Base-by-base conservation (phyloP, 2,113 vertebrate species). In the Hiodon alosoides region DNA sequence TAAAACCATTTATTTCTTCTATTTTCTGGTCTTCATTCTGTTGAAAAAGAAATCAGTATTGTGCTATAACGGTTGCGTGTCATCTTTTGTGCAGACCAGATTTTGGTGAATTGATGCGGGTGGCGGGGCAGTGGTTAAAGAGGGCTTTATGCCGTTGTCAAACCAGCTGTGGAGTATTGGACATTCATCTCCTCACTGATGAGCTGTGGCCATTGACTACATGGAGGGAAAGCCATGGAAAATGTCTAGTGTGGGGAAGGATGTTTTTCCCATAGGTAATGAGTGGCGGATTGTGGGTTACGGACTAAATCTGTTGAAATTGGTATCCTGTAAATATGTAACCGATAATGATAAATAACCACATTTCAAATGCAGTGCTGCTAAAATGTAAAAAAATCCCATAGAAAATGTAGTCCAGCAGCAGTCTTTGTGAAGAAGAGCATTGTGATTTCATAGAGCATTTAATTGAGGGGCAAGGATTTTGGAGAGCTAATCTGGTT, bases 401-500 rank as follows among this genome's bases (percentile, higher is more conserved):
- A 31, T 31, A 31, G 31, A 31, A 31, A 31, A 31, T 31, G 31
- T 31, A 31, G 31, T 31, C 31, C 31, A 31, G 31, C 31, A 31
- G 31, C 31, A 62, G 8, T 53, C n/a, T 69, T 3, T 14, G 51
- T n/a, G 4, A 3, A 52, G 48, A 53, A 10, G 10, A 7, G 11
- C 54, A 11, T 71, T 52, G 7, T 0, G 4, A 7, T 67, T 55
- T 53, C 51, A 8, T 64, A 6, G 73, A 46, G 46, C 6, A 31
- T 57, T 14, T 68, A 1, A 54, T 17, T 11, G 11, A 3, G 53
- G 13, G 9, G 46, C 4, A n/a, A 62, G 46, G 54, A 67, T 16
- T 66, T 67, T 31, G 5, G 72, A 62, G 64, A 52, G 48, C 71
- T 10, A 58, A 17, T 55, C 54, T 57, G n/a, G 48, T 47, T 72